Percentiles rank a stretch among this genome's conserved stretches.
Evolutionary conservation across 2,113 vertebrate genomes (phyloP).

Genomic region (Crocuta crocuta): DNA sequence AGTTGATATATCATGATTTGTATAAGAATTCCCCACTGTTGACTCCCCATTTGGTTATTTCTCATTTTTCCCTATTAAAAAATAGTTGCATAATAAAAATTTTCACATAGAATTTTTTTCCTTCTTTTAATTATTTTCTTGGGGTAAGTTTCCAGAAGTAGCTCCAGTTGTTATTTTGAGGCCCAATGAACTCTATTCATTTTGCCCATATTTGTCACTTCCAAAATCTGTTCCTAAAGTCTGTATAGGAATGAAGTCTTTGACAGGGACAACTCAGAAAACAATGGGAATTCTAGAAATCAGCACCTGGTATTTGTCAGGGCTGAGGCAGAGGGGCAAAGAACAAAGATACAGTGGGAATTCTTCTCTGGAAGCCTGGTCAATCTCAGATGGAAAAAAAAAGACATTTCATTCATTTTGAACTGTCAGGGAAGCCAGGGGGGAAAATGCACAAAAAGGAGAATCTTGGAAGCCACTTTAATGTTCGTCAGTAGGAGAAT

Average conservation of each 20-base stretch:
- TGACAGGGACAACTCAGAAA: slow-evolving; percentile 42
- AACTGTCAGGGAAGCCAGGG: slow-evolving; percentile 61
- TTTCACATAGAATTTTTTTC: not conserved
- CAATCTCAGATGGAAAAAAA: slow-evolving; percentile 66
- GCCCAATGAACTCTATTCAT: not conserved
- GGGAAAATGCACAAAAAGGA: slow-evolving; percentile 21
- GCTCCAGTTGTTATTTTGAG: slow-evolving; percentile 42
- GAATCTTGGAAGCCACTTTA: slow-evolving; percentile 39
- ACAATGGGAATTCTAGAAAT: slow-evolving; percentile 63
- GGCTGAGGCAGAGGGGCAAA: slow-evolving; percentile 37
- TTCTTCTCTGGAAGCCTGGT: slow-evolving; percentile 69
- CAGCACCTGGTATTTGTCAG: slow-evolving; percentile 70
- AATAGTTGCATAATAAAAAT: slow-evolving; percentile 7
- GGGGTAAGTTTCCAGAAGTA: slow-evolving; percentile 3
- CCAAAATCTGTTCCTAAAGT: slow-evolving; percentile 11
- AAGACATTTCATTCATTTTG: slow-evolving; percentile 58
- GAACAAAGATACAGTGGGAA: slow-evolving; percentile 63
- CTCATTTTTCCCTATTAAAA: slow-evolving; percentile 25
- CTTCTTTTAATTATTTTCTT: slow-evolving; percentile 43
- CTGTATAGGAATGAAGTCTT: slow-evolving; percentile 54
- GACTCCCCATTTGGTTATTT: not conserved
- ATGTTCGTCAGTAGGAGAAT: not conserved
- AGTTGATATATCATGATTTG: not conserved
- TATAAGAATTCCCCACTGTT: not conserved
- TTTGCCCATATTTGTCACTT: slow-evolving; percentile 29